These are phyloP conservation scores for Dromaius novaehollandiae DNA, from an alignment of 2,113 vertebrate genomes.

Conservation along the genomic window DNA sequence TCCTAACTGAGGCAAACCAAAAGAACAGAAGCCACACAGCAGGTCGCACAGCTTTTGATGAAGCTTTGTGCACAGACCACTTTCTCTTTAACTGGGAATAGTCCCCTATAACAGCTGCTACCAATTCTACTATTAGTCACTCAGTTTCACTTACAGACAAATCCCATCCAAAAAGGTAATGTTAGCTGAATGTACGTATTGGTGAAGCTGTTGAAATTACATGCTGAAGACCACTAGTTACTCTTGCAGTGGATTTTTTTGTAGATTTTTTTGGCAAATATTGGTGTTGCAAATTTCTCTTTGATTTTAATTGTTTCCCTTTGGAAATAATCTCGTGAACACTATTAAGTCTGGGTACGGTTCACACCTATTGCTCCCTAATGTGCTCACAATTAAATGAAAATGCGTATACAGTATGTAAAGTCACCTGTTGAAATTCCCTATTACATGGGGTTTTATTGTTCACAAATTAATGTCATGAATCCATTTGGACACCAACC, in stretches of 20 bases:
- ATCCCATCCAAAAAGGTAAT: not conserved
- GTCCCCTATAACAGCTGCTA: not conserved
- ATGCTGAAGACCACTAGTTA: not conserved
- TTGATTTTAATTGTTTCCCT: not conserved
- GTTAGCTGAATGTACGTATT: not conserved
- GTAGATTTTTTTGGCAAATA: not conserved
- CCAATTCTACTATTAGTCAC: not conserved
- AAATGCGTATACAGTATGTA: constrained; percentile 19
- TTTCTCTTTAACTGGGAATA: not conserved
- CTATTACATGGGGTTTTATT: constrained; percentile 58
- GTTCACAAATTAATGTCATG: constrained; percentile 74
- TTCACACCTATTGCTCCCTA: not conserved
- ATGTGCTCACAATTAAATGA: not conserved
- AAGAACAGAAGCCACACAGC: constrained; percentile 43
- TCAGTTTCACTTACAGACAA: not conserved
- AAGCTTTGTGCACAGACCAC: constrained; percentile 3
- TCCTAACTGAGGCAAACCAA: constrained; percentile 20
- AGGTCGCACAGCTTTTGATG: not conserved
- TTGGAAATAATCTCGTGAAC: not conserved
- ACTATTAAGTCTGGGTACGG: not conserved
- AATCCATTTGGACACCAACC: constrained; percentile 77
- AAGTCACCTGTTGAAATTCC: constrained; percentile 63
- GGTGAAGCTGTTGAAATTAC: not conserved
- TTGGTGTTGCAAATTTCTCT: not conserved
- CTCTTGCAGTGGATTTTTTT: not conserved